Conservation (phyloP, 2,888 invertebrate genomes). For the Habroteleia sp. region DNA sequence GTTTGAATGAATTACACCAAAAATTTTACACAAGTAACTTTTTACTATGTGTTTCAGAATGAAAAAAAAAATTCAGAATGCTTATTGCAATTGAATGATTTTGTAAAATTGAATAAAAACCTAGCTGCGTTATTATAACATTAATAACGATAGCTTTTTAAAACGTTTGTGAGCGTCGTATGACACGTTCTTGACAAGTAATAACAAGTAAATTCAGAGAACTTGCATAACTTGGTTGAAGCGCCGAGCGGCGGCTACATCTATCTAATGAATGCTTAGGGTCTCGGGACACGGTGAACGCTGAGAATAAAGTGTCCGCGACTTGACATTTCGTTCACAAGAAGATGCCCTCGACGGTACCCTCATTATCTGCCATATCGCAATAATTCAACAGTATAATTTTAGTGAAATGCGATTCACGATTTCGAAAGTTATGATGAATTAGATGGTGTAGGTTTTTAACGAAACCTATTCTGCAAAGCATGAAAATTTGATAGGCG, state of each 20-base stretch:
- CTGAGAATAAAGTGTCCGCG: conserved; percentile 76
- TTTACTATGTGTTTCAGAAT: too few relatives aligned
- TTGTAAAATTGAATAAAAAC: not conserved
- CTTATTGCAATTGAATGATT: too few relatives aligned
- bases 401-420: conserved; percentile 57
- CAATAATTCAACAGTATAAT: conserved; percentile 48
- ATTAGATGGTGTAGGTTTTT: conserved; percentile 20
- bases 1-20: too few relatives aligned
- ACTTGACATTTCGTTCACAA: conserved; percentile 77
- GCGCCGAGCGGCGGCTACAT: conserved; percentile 30
- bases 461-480: conserved; percentile 14
- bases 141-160: conserved; percentile 27
- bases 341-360: conserved; percentile 68
- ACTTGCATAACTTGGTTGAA: conserved; percentile 67
- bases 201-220: conserved; percentile 70
- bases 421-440: conserved; percentile 56
- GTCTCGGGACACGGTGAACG: conserved; percentile 23
- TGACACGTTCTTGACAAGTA: conserved; percentile 48
- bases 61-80: too few relatives aligned
- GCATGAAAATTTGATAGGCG: conserved; percentile 38
- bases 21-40: too few relatives aligned
- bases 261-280: conserved; percentile 55
- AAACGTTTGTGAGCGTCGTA: conserved; percentile 27
- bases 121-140: conserved; percentile 10
- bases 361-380: conserved; percentile 45